These are phyloP conservation scores for Sphenopsis melanotis DNA, from an alignment of 2,797 vertebrate species.

Conservation along the genomic window DNA sequence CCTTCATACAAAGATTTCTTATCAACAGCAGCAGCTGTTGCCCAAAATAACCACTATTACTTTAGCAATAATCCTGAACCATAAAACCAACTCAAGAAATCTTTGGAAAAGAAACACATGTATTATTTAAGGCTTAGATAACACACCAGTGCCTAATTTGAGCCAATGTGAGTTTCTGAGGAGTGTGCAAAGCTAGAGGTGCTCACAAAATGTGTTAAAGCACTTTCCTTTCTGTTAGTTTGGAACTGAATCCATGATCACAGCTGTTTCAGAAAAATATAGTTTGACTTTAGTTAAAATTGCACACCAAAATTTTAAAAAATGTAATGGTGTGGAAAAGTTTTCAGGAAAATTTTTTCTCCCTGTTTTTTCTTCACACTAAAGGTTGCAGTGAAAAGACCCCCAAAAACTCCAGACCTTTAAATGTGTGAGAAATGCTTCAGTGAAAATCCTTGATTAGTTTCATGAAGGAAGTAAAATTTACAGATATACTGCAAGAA, in stretches of 20 bases:
- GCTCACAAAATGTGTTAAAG: neutral
- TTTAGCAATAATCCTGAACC: neutral
- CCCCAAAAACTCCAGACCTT: accelerated
- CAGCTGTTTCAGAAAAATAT: neutral
- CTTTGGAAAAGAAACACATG: neutral
- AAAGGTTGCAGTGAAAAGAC: neutral
- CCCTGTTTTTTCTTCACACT: neutral
- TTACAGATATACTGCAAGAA: neutral
- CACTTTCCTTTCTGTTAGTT: neutral
- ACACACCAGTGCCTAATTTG: neutral
- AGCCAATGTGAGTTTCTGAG: neutral
- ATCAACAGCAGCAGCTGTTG: neutral
- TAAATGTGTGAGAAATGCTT: neutral
- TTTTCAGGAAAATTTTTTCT: neutral
- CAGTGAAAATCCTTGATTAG: neutral
- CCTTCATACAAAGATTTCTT: neutral
- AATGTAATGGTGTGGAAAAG: neutral
- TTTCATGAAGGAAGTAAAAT: neutral
- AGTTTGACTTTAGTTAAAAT: neutral
- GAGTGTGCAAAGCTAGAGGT: neutral
- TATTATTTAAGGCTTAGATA: neutral
- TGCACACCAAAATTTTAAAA: neutral
- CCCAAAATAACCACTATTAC: neutral
- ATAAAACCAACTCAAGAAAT: neutral
- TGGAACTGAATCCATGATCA: neutral